Conservation (phyloP, 2,797 vertebrate genomes). For the Lemur catta region DNA sequence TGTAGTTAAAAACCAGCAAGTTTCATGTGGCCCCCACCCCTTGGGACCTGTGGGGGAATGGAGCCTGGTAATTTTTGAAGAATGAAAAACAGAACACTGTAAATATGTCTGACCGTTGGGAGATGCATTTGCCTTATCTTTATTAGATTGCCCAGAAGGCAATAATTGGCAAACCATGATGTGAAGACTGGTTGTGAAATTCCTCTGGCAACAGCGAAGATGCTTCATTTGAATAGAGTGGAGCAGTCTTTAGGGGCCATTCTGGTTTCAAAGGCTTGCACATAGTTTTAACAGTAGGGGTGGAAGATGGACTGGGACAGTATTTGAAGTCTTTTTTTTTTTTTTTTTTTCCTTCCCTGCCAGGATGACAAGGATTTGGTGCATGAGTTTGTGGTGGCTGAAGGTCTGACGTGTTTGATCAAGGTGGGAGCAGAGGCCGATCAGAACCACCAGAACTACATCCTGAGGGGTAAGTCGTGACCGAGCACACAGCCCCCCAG, state of each 20-base stretch:
- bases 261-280: slow-evolving; percentile 20
- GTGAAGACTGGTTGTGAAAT: slow-evolving; percentile 59
- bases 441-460: slow-evolving; percentile 99
- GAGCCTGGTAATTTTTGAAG: neutral
- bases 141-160: slow-evolving; percentile 38
- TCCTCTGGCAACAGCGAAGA: slow-evolving; percentile 60
- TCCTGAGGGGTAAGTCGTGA: slow-evolving; percentile 91
- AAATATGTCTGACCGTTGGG: neutral
- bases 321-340: slow-evolving; percentile 28
- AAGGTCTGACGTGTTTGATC: slow-evolving; percentile 96
- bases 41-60: neutral
- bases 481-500: neutral
- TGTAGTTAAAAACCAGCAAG: neutral
- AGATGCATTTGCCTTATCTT: slow-evolving; percentile 48
- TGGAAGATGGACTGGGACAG: neutral
- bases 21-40: neutral
- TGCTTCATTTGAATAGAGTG: slow-evolving; percentile 56
- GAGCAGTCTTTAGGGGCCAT: neutral
- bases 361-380: slow-evolving; percentile 99
- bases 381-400: slow-evolving; percentile 96
- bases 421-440: slow-evolving; percentile 97
- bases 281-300: neutral
- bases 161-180: slow-evolving; percentile 40
- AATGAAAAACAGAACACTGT: slow-evolving; percentile 17
- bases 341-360: slow-evolving; percentile 2